A percentile compares a stretch with the other conserved stretches of the same genome.
Evolutionary conservation across 1,140 invertebrate genomes (phyloP).

Genomic region (Megathymus violae): DNA sequence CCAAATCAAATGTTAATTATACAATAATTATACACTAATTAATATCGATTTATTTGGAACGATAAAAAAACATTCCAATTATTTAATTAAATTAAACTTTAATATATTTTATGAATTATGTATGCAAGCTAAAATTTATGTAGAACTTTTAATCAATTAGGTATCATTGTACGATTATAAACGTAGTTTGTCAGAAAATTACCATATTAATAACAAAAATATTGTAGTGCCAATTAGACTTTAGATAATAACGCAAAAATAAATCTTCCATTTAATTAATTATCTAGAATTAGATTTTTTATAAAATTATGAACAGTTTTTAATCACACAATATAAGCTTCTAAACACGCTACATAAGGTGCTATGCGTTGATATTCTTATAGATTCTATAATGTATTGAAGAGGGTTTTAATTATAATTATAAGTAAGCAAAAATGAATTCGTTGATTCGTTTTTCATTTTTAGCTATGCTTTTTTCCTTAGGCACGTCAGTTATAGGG

Average conservation of each 20-base stretch:
- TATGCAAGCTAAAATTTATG: background rate
- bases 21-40: too few species aligned
- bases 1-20: too few species aligned
- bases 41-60: too few species aligned
- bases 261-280: slow-evolving; percentile 16
- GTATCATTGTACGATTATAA: too few species aligned
- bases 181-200: too few species aligned
- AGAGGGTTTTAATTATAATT: background rate
- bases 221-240: slow-evolving; percentile 11
- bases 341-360: slow-evolving; percentile 5
- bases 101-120: too few species aligned
- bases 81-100: too few species aligned
- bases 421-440: background rate
- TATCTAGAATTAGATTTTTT: slow-evolving; percentile 17
- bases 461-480: too few species aligned
- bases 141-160: too few species aligned
- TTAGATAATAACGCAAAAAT: background rate
- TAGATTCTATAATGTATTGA: background rate
- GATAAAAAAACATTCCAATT: too few species aligned
- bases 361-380: slow-evolving; percentile 13
- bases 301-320: slow-evolving; percentile 6
- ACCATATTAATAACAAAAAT: slow-evolving; percentile 3
- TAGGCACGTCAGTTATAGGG: too few species aligned
- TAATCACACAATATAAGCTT: background rate
- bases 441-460: slow-evolving; percentile 1